These are phyloP conservation scores for Solen grandis DNA, from an alignment of 1,140 invertebrate genomes.

Conservation along the genomic window DNA sequence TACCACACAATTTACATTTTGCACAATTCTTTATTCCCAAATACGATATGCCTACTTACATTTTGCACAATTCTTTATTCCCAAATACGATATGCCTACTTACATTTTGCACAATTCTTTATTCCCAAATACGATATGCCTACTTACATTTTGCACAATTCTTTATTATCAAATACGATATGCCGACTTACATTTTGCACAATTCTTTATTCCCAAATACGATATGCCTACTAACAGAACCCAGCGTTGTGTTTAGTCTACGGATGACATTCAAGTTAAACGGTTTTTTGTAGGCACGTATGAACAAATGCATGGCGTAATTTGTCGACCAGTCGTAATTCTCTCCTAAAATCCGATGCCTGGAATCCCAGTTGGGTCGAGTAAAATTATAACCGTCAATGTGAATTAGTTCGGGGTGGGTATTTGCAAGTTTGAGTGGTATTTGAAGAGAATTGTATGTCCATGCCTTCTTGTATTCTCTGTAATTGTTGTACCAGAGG, in stretches of 20 bases:
- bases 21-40: too few species aligned
- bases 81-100: too few species aligned
- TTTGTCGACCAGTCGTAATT: constrained; percentile 51
- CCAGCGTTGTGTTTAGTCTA: constrained; percentile 37
- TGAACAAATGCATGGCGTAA: constrained; percentile 51
- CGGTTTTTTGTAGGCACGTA: constrained; percentile 12
- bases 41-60: too few species aligned
- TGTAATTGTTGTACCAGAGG: constrained; percentile 40
- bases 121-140: too few species aligned
- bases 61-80: too few species aligned
- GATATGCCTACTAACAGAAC: constrained; percentile 27
- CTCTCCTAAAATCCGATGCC: constrained; percentile 19
- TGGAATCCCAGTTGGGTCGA: constrained; percentile 25
- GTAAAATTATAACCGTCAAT: constrained; percentile 47
- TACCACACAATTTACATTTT: too few species aligned
- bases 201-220: constrained; percentile 50
- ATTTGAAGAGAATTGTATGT: constrained; percentile 40
- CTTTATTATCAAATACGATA: not conserved
- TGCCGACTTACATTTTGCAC: not conserved
- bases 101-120: too few species aligned
- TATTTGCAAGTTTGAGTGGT: constrained; percentile 18
- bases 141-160: not conserved
- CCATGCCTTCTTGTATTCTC: constrained; percentile 27
- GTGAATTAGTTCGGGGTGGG: constrained; percentile 40
- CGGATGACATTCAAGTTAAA: constrained; percentile 15